Conservation (phyloP, 2,797 vertebrate species). For the Propithecus perrieri region DNA sequence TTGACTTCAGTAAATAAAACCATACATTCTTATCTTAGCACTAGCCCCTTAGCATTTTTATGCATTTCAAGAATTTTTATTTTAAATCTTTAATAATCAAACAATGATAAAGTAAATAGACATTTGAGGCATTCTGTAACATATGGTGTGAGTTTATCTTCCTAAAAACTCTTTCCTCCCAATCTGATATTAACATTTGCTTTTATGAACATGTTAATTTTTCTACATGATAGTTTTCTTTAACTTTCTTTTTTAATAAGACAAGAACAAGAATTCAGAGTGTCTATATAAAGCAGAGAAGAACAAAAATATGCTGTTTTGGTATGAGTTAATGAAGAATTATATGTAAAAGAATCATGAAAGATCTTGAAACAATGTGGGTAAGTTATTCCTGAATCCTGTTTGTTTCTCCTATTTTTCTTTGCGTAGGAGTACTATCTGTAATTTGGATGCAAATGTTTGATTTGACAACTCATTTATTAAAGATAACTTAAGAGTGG, state of each 20-base stretch:
- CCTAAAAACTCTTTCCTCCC: slow-evolving; percentile 13
- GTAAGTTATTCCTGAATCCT: slow-evolving; percentile 53
- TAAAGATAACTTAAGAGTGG: slow-evolving; percentile 20
- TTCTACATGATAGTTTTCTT: slow-evolving; percentile 26
- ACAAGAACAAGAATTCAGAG: slow-evolving; percentile 53
- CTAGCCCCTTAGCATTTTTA: neutral
- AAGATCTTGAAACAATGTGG: slow-evolving; percentile 51
- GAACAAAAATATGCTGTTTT: slow-evolving; percentile 63
- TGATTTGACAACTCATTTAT: slow-evolving; percentile 39
- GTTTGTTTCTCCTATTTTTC: slow-evolving; percentile 58
- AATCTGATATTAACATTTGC: slow-evolving; percentile 18
- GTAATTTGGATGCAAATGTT: slow-evolving; percentile 25
- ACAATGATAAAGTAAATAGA: neutral
- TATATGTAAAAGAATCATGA: slow-evolving; percentile 52
- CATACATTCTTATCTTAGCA: neutral
- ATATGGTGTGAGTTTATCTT: neutral
- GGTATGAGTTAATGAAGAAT: slow-evolving; percentile 53
- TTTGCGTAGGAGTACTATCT: slow-evolving; percentile 14
- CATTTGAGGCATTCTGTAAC: neutral
- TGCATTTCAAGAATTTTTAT: neutral
- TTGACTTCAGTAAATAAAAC: neutral
- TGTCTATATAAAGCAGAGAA: slow-evolving; percentile 48
- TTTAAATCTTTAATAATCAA: slow-evolving; percentile 5
- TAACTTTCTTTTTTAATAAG: slow-evolving; percentile 56
- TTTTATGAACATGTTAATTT: slow-evolving; percentile 50